Percentiles rank a stretch among this genome's conserved stretches.
phyloP scores from a whole-genome alignment of 2,113 vertebrate genomes.

The Dunckerocampus dactyliophorus region DNA sequence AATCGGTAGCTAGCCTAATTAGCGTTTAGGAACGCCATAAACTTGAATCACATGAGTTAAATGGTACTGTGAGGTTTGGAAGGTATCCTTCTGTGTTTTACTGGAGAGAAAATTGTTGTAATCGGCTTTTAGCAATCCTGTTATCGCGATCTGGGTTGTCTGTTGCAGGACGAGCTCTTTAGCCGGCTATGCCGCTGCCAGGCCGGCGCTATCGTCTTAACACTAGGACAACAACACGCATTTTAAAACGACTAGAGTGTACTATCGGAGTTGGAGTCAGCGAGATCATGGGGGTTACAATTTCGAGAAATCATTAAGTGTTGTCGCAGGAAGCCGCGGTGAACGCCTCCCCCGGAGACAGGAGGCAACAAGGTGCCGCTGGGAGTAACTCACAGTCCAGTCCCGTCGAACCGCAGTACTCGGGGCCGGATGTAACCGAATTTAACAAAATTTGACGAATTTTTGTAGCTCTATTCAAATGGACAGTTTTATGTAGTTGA shows the following conservation, averaged over 20 bases:
- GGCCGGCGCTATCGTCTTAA: too few relatives aligned
- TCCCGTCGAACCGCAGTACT: neutral
- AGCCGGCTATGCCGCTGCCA: constrained; percentile 12
- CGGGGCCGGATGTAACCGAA: neutral
- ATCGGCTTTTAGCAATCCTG: constrained; percentile 68
- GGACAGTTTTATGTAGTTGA: constrained; percentile 36
- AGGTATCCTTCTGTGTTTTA: constrained; percentile 16
- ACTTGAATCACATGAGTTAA: neutral
- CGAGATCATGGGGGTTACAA: neutral
- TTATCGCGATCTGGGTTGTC: constrained; percentile 55
- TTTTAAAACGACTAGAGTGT: neutral
- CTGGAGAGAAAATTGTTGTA: constrained; percentile 41
- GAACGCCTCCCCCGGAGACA: constrained; percentile 31
- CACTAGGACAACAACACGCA: neutral
- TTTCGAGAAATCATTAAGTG: constrained; percentile 15
- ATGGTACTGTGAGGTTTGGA: neutral
- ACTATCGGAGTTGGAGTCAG: neutral
- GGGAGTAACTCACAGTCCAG: constrained; percentile 12
- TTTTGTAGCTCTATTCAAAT: constrained; percentile 17
- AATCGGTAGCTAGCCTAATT: neutral
- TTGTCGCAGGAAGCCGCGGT: constrained; percentile 25
- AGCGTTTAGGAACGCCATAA: neutral
- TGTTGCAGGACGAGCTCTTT: constrained; percentile 38
- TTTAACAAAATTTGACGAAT: neutral
- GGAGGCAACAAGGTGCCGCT: constrained; percentile 12